These are phyloP conservation scores for Liopterus haemorrhoidalis DNA, from an alignment of 2,888 invertebrate species.

Conservation along the genomic window DNA sequence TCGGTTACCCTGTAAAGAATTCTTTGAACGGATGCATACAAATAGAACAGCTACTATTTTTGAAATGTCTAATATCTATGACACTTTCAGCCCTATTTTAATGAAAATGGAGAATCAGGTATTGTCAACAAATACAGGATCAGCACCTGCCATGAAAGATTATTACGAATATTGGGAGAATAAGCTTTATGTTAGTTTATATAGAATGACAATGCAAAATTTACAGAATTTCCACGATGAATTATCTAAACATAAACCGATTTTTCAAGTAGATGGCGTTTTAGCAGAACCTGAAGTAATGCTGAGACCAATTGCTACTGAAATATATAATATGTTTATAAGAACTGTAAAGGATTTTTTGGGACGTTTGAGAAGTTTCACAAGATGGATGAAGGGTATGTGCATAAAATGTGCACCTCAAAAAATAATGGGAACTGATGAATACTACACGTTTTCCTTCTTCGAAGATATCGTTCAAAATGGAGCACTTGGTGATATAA, in stretches of 20 bases:
- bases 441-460: slow-evolving; percentile 65
- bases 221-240: slow-evolving; percentile 61
- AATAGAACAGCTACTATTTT: slow-evolving; percentile 64
- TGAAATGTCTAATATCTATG: slow-evolving; percentile 65
- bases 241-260: slow-evolving; percentile 51
- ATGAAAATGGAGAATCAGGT: slow-evolving; percentile 82
- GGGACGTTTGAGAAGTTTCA: slow-evolving; percentile 66
- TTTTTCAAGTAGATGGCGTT: slow-evolving; percentile 76
- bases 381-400: slow-evolving; percentile 80
- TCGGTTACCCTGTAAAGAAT: slow-evolving; percentile 48
- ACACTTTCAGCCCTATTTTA: slow-evolving; percentile 73
- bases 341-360: slow-evolving; percentile 71
- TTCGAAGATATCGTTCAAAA: slow-evolving; percentile 73
- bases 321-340: slow-evolving; percentile 71
- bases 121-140: slow-evolving; percentile 71
- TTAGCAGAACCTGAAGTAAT: slow-evolving; percentile 70
- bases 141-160: slow-evolving; percentile 62
- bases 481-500: slow-evolving; percentile 61
- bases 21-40: slow-evolving; percentile 64
- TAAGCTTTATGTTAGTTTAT: slow-evolving; percentile 64
- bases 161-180: slow-evolving; percentile 81
- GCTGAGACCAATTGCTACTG: slow-evolving; percentile 66
- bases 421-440: slow-evolving; percentile 53
- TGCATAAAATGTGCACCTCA: slow-evolving; percentile 68
- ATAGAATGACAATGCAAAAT: slow-evolving; percentile 64